phyloP scores from a whole-genome alignment of 2,888 invertebrate species.

The Ophonus ardosiacus region DNA sequence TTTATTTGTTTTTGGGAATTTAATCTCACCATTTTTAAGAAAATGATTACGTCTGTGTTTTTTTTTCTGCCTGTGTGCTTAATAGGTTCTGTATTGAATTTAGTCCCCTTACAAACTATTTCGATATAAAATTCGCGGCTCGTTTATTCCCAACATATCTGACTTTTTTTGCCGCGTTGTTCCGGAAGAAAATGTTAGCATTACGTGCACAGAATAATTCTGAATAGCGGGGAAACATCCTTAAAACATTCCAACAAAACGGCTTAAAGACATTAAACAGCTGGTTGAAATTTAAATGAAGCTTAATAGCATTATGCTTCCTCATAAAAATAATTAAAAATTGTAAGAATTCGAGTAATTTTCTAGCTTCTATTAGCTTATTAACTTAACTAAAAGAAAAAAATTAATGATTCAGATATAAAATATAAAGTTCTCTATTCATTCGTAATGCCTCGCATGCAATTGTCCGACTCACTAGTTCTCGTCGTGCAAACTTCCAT shows the following conservation, averaged over 20 bases:
- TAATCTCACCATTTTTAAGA: not conserved
- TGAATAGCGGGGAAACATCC: conserved; percentile 3
- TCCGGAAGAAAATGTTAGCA: conserved; percentile 38
- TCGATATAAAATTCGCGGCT: conserved; percentile 41
- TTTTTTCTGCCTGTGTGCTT: not conserved
- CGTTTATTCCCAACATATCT: conserved; percentile 33
- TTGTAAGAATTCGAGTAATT: too few species aligned
- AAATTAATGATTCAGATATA: too few species aligned
- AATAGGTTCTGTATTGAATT: not conserved
- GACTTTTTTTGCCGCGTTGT: conserved; percentile 34
- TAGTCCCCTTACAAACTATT: not conserved
- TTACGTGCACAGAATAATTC: conserved; percentile 35
- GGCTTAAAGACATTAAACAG: conserved; percentile 26
- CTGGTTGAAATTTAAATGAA: conserved; percentile 13
- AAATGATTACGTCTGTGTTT: not conserved
- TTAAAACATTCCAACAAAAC: conserved; percentile 10
- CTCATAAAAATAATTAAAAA: not conserved
- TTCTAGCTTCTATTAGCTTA: too few species aligned
- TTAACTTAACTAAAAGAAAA: too few species aligned
- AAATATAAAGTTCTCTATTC: too few species aligned
- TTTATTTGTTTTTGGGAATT: not conserved
- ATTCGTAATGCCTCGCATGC: too few species aligned
- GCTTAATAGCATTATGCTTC: conserved; percentile 6
- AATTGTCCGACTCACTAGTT: too few species aligned
- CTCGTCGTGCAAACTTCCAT: too few species aligned